These are phyloP conservation scores for Hemicentrotus pulcherrimus DNA, from an alignment of 35 echinoderm and acorn worm genomes.

Conservation along the genomic window DNA sequence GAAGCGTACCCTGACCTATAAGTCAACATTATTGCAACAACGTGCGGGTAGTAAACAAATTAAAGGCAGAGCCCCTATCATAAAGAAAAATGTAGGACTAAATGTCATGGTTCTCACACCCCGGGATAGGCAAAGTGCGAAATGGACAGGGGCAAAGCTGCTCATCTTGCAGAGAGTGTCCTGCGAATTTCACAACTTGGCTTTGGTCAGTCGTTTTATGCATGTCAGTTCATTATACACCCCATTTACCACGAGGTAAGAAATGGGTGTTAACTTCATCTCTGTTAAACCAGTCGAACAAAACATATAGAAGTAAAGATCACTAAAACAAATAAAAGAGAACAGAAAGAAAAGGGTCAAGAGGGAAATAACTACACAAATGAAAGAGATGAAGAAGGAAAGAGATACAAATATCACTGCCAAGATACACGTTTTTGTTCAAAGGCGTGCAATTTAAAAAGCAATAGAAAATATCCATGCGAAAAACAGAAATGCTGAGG, in stretches of 20 bases:
- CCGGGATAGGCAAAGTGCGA: background rate
- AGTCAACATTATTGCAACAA: constrained; percentile 23
- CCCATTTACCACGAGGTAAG: background rate
- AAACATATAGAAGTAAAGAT: background rate
- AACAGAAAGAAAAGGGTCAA: background rate
- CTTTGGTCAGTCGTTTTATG: background rate
- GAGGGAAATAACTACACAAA: no score
- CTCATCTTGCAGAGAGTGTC: background rate
- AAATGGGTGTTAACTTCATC: background rate
- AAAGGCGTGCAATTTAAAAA: background rate
- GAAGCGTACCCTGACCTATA: background rate
- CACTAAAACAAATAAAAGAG: background rate
- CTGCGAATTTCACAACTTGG: background rate
- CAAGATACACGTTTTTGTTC: background rate
- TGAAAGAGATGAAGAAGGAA: no score
- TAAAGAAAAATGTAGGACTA: background rate
- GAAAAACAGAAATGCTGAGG: background rate
- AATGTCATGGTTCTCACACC: background rate
- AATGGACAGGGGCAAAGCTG: background rate
- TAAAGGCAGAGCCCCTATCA: background rate
- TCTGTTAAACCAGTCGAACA: background rate
- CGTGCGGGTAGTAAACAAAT: background rate
- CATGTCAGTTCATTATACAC: background rate
- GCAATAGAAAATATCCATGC: background rate
- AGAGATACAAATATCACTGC: background rate